Base-by-base conservation (phyloP, 2,113 vertebrate species). In the Pterocles gutturalis region DNA sequence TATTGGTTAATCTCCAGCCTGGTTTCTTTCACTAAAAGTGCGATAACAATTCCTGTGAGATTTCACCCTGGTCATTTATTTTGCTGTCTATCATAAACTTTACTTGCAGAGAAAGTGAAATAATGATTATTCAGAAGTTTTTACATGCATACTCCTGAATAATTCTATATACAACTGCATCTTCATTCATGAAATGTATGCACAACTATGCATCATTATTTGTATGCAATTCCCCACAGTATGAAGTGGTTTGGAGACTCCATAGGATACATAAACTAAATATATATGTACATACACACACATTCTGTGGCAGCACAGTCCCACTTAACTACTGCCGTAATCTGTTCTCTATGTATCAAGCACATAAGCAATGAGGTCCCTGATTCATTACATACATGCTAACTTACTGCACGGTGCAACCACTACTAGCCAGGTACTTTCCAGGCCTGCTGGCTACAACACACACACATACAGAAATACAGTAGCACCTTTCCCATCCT, bases 41-140 rank as follows among this genome's bases (percentile, higher is more conserved):
- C 60, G 90, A 79, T 92, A 86, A 95, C 88, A 93, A 91, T 80
- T 87, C 60, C 45, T 66, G 43, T 22, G 53, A 93, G 38, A 79
- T 77, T 83, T 95, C 33, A 54, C 34, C 45, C 26, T 54, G 5
- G 15, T 53, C 11, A 10, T 49, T 86, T 76, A 69, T 55, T 53
- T 80, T 86, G 33, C 34, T 8, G 31, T 25, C 22, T 43, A 51
- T 69, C 79, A 60, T 20, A 60, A 53, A 72, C 4, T 61, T 75
- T 21, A 43, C 16, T 90, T 70, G 20, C 41, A 82, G 36, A 87
- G 33, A 85, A 84, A 91, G 36, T 1, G 0, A 83, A 48, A 76
- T 15, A 81, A 54, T 16, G 7, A 90, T 5, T 12, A 70, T 87
- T 71, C 14, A n/a, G 17, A 79, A 77, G 19, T 28, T 88, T 83